Evolutionary conservation across 2,797 vertebrate genomes (phyloP), one percentile per base, ranked within the genome.

Genomic region (Parauchenoglanis ngamensis): DNA sequence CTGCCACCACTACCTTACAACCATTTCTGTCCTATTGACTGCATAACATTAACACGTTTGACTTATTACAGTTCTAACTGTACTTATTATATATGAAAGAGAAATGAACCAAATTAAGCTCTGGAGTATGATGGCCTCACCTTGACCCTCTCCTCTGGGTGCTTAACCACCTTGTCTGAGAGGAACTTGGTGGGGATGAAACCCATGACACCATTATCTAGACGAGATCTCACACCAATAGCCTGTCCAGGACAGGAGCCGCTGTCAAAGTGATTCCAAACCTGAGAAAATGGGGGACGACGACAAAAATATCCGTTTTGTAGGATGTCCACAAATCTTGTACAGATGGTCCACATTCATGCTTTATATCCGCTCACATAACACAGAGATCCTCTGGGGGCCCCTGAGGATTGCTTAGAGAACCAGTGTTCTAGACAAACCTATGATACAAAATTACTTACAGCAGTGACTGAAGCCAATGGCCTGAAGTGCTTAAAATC

Each of bases 221-320:
- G 94, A 35, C 98, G 96, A 23, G 95, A 95, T 92, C 98, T 97
- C 88, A 99, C 98, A 31, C 98, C 98, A 7, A 99, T 98, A 89
- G 98, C 98, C 91, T 99, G 98, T 87, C 98, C 98, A 0, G 98
- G 98, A 93, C 98, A 99, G 0, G 98, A 99, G 56, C 98, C 98
- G 0, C 98, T 99, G 93, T 99, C 98, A 91, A 99, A 99, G 92
- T 99, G 98, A 93, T 99, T 99, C 98, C 98, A 99, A 86, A 99
- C 98, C 98, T 99, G 88, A 23, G 17, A 12, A 17, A 0, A 0
- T 2, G 12, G 19, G 21, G 7, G 54, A 35, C 35, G 56, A 61
- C 59, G 46, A 84, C 15, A 84, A 40, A 67, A 35, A 11, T 15
- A 40, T 56, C 35, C 6, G 67, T 73, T 82, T 54, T 56, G 0